phyloP scores from a whole-genome alignment of 2,113 vertebrate species.

The Agapornis roseicollis region DNA sequence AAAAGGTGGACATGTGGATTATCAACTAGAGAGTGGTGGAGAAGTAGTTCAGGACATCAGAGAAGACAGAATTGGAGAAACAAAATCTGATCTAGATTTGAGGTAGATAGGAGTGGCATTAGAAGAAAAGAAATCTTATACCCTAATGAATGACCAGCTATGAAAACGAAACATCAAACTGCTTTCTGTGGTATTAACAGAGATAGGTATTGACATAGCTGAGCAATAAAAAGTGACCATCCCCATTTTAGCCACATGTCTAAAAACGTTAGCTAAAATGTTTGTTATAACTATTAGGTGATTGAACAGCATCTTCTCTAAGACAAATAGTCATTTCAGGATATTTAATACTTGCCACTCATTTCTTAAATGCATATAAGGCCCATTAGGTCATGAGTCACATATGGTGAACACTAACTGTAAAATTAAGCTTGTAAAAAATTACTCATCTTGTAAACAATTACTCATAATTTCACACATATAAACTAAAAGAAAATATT shows the following conservation, averaged over 20 bases:
- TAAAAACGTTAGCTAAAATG: neutral
- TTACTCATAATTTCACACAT: neutral
- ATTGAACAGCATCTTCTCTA: neutral
- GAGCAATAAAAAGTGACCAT: neutral
- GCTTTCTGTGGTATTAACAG: neutral
- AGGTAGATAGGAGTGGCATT: neutral
- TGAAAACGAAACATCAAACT: neutral
- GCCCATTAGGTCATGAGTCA: neutral
- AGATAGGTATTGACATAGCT: neutral
- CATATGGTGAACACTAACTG: neutral
- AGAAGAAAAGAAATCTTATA: neutral
- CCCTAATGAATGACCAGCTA: neutral
- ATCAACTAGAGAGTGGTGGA: neutral
- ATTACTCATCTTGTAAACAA: neutral
- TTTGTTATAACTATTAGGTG: neutral
- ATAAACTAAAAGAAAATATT: neutral
- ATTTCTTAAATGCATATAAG: neutral
- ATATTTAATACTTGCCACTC: neutral
- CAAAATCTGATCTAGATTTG: neutral
- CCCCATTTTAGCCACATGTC: neutral
- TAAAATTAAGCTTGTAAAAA: neutral
- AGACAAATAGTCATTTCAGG: neutral
- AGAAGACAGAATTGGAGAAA: neutral
- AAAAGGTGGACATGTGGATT: neutral
- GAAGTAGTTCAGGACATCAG: neutral